These are phyloP conservation scores for Acronicta psi DNA, from an alignment of 2,888 invertebrate genomes.

Conservation along the genomic window DNA sequence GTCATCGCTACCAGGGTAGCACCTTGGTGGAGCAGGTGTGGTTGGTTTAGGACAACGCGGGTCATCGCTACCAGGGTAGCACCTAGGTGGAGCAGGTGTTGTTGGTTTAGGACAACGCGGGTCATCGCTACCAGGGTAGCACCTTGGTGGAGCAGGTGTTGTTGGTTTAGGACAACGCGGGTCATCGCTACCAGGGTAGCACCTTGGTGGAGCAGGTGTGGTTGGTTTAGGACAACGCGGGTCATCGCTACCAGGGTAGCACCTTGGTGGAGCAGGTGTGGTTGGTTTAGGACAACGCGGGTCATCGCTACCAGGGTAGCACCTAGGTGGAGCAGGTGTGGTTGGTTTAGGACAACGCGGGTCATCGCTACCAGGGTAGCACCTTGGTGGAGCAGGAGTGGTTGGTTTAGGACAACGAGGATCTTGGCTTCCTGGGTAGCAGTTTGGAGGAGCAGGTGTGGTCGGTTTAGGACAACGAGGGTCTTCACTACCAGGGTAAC, in stretches of 20 bases:
- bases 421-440: conserved; percentile 55
- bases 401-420: conserved; percentile 60
- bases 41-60: conserved; percentile 67
- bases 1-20: conserved; percentile 76
- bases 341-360: conserved; percentile 57
- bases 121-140: conserved; percentile 66
- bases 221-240: conserved; percentile 56
- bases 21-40: conserved; percentile 53
- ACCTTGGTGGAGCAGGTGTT: conserved; percentile 52
- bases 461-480: conserved; percentile 67
- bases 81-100: conserved; percentile 58
- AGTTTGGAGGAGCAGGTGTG: conserved; percentile 45
- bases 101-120: conserved; percentile 70
- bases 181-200: conserved; percentile 62
- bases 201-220: conserved; percentile 39
- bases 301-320: conserved; percentile 12
- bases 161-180: conserved; percentile 67
- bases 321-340: background rate
- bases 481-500: conserved; percentile 63
- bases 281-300: conserved; percentile 55
- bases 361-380: conserved; percentile 63
- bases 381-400: conserved; percentile 49
- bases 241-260: conserved; percentile 65
- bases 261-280: conserved; percentile 42
- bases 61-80: conserved; percentile 62